Evolutionary conservation across 2,888 invertebrate species (phyloP), one percentile per base, ranked within the genome.

Genomic region (Drosophila differens): DNA sequence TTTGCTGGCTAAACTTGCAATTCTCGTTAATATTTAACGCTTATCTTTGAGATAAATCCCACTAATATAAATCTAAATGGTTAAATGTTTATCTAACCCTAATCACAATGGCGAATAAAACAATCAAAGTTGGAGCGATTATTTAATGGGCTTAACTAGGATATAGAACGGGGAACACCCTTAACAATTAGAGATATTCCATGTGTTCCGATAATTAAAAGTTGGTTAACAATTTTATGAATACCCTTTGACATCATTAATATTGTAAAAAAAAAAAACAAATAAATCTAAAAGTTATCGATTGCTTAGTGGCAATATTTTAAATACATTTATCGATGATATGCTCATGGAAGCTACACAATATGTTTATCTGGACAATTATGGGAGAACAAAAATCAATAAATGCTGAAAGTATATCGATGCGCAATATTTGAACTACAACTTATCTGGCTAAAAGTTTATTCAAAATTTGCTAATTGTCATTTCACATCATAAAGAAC

Each of bases 1-100:
- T 82, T 87, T 85, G 71, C 74, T 55, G 65, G 52, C 51, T 68
- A 62, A 54, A 57, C 49, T 28, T 14, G 35, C 41, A 41, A 37
- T 61, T 41, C 32, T 52, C 58, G 59, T 52, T 59, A 53, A 70
- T 65, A 71, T 68, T 57, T 57, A 66, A 63, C 49, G 53, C 53
- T 61, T 74, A 60, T 66, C 61, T n/a, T 14, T 35, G 57, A 60
- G 57, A 59, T n/a, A 51, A 53, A 53, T 53, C 25, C 30, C 30
- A 35, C 12, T 44, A 54, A 58, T 62, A 57, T 51, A 39, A 60
- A 66, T 63, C 59, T 10, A 37, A 74, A 60, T 73, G 51, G 9
- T 19, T 19, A 39, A 4, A 16, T 25, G 7, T 22, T 49, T 52
- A 12, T 19, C 35, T 25, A 25, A 5, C 19, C 33, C 25, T 19